Conservation (phyloP, 2,797 vertebrate genomes). For the Novumbra hubbsi region DNA sequence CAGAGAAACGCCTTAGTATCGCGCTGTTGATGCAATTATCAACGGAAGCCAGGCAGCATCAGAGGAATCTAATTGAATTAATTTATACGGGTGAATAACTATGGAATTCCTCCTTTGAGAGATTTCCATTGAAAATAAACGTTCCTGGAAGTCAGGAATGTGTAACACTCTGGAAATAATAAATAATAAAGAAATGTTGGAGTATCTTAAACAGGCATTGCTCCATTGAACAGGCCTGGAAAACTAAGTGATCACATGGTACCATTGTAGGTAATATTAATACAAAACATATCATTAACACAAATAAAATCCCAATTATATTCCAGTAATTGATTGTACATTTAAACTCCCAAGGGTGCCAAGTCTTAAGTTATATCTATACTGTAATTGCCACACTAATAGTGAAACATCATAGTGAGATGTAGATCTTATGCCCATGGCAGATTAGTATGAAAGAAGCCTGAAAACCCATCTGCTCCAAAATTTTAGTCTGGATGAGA, state of each 20-base stretch:
- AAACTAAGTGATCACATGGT: neutral
- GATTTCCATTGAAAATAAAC: slow-evolving; percentile 38
- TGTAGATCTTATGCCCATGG: too few species aligned
- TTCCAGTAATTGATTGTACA: neutral
- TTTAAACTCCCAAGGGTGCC: neutral
- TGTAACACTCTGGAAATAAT: slow-evolving; percentile 36
- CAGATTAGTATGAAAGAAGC: too few species aligned
- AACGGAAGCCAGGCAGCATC: slow-evolving; percentile 87
- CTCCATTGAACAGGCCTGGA: neutral
- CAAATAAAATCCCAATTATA: neutral
- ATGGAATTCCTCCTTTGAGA: slow-evolving; percentile 78
- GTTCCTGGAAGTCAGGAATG: slow-evolving; percentile 78
- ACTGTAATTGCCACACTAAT: neutral
- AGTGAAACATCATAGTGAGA: neutral
- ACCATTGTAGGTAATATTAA: neutral
- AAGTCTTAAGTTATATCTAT: neutral
- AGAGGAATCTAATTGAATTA: slow-evolving; percentile 90
- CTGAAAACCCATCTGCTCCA: too few species aligned
- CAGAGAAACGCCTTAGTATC: slow-evolving; percentile 86
- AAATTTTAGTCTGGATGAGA: too few species aligned
- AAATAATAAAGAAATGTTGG: slow-evolving; percentile 11
- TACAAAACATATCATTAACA: neutral
- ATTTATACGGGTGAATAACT: slow-evolving; percentile 84
- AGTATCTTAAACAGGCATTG: slow-evolving; percentile 14
- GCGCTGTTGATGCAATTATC: slow-evolving; percentile 91